These are phyloP conservation scores for Alca torda DNA, from an alignment of 2,797 vertebrate genomes.

Conservation along the genomic window DNA sequence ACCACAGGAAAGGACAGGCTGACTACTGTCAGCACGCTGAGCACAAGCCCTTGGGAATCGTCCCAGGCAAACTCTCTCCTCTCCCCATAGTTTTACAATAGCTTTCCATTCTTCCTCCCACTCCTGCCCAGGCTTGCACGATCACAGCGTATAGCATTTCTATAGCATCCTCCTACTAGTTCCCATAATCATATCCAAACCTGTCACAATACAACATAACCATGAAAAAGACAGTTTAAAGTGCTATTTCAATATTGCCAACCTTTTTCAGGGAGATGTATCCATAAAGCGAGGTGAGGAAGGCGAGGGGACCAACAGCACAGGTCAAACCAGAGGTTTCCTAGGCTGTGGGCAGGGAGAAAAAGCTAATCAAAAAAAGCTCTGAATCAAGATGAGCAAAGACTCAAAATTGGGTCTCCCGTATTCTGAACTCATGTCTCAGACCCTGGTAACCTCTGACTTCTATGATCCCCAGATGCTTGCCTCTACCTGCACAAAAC, in stretches of 20 bases:
- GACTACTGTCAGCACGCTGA: background rate
- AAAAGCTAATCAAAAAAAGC: background rate
- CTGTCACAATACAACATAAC: slow-evolving; percentile 8
- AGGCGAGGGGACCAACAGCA: background rate
- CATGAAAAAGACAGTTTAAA: background rate
- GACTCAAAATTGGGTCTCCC: background rate
- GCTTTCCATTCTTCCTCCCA: background rate
- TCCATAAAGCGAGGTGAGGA: background rate
- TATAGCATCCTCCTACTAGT: slow-evolving; percentile 11
- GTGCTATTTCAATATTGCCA: background rate
- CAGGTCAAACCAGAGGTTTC: background rate
- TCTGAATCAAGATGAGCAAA: background rate
- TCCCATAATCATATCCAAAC: slow-evolving; percentile 12
- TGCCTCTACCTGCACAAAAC: background rate
- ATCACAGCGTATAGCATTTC: background rate
- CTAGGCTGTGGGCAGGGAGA: too few species aligned
- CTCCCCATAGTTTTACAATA: background rate
- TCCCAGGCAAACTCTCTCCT: background rate
- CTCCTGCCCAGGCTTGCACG: background rate
- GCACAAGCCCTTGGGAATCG: background rate
- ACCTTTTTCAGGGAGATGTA: background rate
- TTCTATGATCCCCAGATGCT: background rate
- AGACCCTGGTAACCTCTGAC: background rate
- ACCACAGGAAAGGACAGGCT: background rate
- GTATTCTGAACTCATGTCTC: background rate